A percentile compares a stretch with the other conserved stretches of the same genome.
Evolutionary conservation across 1,140 invertebrate genomes (phyloP).

Genomic region (Euglossa dilemma): DNA sequence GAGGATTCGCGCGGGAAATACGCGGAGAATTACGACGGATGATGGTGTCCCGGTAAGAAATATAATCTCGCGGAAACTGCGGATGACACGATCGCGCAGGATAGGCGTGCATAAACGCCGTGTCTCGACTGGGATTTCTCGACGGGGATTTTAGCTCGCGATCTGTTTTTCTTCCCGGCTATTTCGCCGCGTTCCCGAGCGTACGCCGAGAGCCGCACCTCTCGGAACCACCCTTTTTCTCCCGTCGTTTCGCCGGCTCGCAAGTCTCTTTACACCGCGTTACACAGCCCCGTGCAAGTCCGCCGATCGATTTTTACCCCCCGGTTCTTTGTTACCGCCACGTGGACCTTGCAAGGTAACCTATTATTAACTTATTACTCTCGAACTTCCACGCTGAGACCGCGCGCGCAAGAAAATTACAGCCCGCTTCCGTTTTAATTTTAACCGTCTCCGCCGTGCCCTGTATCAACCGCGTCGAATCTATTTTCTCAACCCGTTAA

Average conservation of each 20-base stretch:
- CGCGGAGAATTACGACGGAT: conserved; percentile 20
- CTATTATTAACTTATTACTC: conserved; percentile 43
- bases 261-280: not conserved
- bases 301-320: conserved; percentile 24
- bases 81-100: conserved; percentile 8
- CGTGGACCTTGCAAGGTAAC: conserved; percentile 30
- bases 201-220: not conserved
- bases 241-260: not conserved
- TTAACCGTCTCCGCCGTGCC: not conserved
- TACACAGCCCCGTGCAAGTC: not conserved
- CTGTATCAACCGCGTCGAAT: not conserved
- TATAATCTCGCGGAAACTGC: conserved; percentile 11
- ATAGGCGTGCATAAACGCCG: not conserved
- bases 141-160: not conserved
- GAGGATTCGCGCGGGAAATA: not conserved
- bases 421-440: not conserved
- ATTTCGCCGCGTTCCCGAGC: not conserved
- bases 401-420: not conserved
- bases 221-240: not conserved
- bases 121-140: not conserved
- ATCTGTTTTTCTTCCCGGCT: not conserved
- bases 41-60: not conserved
- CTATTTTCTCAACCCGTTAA: not conserved
- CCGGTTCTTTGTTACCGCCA: conserved; percentile 36
- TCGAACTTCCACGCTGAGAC: not conserved